Evolutionary conservation across 2,888 invertebrate genomes (phyloP), one percentile per base, ranked within the genome.

Genomic region (Pocota personata): DNA sequence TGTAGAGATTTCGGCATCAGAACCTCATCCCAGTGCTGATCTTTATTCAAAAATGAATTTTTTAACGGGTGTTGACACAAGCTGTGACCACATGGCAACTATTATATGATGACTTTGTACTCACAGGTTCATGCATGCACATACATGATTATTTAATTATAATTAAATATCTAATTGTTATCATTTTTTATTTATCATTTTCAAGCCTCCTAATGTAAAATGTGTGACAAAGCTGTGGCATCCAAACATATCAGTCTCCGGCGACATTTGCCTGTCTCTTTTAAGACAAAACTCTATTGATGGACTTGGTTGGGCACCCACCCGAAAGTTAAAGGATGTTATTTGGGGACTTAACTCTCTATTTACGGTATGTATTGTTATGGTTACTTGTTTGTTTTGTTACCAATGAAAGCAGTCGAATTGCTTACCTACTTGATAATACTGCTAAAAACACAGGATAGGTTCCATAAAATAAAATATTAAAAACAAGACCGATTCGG

Each of bases 181-280:
- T n/a, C 4, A 21, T 60, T 16, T 48, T 60, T 21, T 27, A 5
- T 60, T 52, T 77, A 83, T 60, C 76, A 43, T 77, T 66, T 94
- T 94, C 75, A 92, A 98, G 97, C 98, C 98, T 67, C 98, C 98
- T 14, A 94, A 95, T 93, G 98, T 98, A 3, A 97, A 96, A 92
- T 98, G 98, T 92, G 91, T 95, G 84, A 98, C 98, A n/a, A 95
- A 96, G 90, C 93, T 98, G 57, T 98, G 98, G 98, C 98, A 99
- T 93, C 98, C 98, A 6, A 99, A 99, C 92, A 98, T 99, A 88
- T 97, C 95, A 89, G 97, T 97, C 89, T 96, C 96, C 87, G 98
- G 98, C 14, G 97, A 97, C 89, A 97, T 98, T 24, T 99, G 98
- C 92, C 93, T 99, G 43, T 98, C 98, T 50, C 93, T 99, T 66